Percentiles rank a stretch among this genome's conserved stretches.
Conservation (phyloP, 2,797 vertebrate species). For the Microctenopoma lineatum region DNA sequence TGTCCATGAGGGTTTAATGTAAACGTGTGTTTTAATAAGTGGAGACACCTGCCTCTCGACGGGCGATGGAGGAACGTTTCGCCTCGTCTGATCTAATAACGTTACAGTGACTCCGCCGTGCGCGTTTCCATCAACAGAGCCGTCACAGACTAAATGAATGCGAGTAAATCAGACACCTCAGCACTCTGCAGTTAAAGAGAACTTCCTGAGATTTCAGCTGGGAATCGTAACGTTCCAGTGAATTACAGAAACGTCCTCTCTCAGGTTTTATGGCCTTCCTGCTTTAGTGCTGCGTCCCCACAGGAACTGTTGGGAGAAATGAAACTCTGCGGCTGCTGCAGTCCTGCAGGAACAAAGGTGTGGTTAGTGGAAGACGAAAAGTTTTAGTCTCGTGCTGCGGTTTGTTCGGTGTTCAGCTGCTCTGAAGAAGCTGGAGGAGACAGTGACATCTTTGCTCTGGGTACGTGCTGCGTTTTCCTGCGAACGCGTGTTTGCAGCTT, state of each 20-base stretch:
- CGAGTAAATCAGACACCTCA: constrained; percentile 43
- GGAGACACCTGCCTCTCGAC: too few species aligned
- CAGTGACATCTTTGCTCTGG: background rate
- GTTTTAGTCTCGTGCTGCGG: background rate
- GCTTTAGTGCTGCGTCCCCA: constrained; percentile 51
- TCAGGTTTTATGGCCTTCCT: constrained; percentile 47
- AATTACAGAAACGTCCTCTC: constrained; percentile 68
- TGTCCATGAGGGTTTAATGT: too few species aligned
- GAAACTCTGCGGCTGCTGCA: constrained; percentile 31
- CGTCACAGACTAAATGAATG: constrained; percentile 32
- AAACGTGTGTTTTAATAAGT: too few species aligned
- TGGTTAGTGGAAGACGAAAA: background rate
- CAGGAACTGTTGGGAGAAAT: constrained; percentile 57
- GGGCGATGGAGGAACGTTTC: too few species aligned
- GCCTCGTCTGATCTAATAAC: background rate
- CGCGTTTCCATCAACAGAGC: background rate
- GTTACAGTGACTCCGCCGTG: background rate
- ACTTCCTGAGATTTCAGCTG: constrained; percentile 38
- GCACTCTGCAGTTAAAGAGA: constrained; percentile 34
- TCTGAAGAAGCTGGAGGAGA: too few species aligned
- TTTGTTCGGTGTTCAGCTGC: too few species aligned
- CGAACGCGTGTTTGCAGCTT: background rate
- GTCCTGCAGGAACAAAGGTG: constrained; percentile 6
- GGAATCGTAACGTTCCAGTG: constrained; percentile 64
- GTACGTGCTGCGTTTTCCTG: background rate